Evolutionary conservation across 2,888 invertebrate genomes (phyloP).

Genomic region (Zaprionus lineosus): DNA sequence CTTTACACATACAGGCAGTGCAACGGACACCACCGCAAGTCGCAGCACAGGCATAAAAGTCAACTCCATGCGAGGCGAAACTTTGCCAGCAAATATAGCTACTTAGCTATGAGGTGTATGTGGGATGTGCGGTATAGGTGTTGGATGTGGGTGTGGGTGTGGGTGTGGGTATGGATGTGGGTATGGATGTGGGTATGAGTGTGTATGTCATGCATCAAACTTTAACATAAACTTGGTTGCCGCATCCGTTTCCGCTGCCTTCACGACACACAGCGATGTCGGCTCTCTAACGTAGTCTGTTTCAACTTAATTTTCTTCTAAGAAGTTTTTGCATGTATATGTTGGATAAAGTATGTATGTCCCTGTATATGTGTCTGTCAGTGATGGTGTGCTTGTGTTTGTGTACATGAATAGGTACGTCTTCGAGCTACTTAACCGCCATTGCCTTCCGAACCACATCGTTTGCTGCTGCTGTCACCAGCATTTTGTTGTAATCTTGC

Average conservation of each 20-base stretch:
- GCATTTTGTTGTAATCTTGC: conserved; percentile 70
- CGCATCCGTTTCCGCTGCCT: conserved; percentile 70
- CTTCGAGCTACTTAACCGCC: conserved; percentile 53
- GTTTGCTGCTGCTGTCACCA: conserved; percentile 30
- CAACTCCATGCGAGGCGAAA: conserved; percentile 54
- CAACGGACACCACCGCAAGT: conserved; percentile 64
- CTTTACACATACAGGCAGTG: too few species aligned
- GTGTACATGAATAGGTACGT: conserved; percentile 19
- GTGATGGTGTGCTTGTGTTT: not conserved
- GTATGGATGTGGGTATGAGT: conserved; percentile 23
- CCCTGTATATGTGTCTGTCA: not conserved
- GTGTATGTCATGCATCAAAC: conserved; percentile 69
- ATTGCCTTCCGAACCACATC: conserved; percentile 10
- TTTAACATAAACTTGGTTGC: conserved; percentile 75
- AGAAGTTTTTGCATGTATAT: conserved; percentile 46
- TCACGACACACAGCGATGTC: conserved; percentile 22
- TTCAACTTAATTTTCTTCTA: conserved; percentile 64
- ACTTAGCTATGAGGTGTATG: conserved; percentile 38
- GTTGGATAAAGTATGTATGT: conserved; percentile 5
- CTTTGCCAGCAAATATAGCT: conserved; percentile 55
- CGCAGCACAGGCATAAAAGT: conserved; percentile 65
- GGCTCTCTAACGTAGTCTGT: conserved; percentile 48
- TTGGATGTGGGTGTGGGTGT: conserved; percentile 10
- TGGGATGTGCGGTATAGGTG: too few species aligned
- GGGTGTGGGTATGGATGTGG: conserved; percentile 25